Conservation (phyloP, 2,797 vertebrate genomes). For the Vultur gryphus region DNA sequence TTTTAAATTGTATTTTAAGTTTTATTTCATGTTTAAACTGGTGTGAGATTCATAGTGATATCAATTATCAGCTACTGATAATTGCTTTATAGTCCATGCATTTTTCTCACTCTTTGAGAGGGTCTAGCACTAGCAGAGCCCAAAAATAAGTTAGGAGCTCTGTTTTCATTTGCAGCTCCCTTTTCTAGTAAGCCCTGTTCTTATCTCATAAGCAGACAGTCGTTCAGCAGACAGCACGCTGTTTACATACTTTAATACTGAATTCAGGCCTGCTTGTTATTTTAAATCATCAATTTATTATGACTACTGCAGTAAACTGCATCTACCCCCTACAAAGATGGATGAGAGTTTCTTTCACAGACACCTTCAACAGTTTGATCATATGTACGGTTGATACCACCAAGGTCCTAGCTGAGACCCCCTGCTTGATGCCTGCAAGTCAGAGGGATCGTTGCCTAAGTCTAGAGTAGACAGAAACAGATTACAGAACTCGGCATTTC, state of each 20-base stretch:
- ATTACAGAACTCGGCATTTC: background rate
- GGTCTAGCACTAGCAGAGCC: background rate
- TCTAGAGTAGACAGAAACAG: background rate
- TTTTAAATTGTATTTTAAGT: background rate
- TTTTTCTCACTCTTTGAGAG: background rate
- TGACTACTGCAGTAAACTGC: background rate
- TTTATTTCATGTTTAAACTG: background rate
- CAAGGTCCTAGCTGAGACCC: background rate
- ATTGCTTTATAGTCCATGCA: background rate
- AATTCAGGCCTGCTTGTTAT: background rate
- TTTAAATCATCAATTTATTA: background rate
- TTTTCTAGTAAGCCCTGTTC: background rate
- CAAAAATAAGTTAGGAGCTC: background rate
- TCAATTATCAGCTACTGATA: background rate
- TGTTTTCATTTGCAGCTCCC: background rate
- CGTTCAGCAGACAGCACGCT: background rate
- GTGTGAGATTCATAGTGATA: background rate
- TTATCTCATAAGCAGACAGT: background rate
- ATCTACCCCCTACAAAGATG: background rate
- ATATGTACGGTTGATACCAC: background rate
- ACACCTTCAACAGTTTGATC: background rate
- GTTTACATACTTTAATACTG: background rate
- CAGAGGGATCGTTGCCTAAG: background rate
- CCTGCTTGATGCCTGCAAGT: background rate
- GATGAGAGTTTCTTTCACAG: background rate